A percentile compares a stretch with the other conserved stretches of the same genome.
phyloP scores from a whole-genome alignment of 2,888 invertebrate genomes.

The Molorchus minor region DNA sequence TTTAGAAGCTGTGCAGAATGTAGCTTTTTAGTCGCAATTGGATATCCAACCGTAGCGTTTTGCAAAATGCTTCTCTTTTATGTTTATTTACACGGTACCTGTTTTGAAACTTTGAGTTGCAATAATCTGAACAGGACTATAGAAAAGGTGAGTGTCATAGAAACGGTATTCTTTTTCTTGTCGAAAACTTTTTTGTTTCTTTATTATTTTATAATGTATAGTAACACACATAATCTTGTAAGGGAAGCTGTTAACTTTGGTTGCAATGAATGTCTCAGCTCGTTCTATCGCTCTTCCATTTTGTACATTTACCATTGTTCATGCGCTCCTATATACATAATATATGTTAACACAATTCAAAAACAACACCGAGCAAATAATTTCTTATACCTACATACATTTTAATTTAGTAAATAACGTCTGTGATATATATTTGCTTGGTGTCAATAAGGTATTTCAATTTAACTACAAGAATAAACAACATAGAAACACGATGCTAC shows the following conservation, averaged over 20 bases:
- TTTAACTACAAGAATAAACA: constrained; percentile 27
- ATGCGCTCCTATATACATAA: constrained; percentile 31
- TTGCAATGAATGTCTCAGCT: constrained; percentile 60
- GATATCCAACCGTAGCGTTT: too few species aligned
- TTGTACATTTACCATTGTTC: constrained; percentile 47
- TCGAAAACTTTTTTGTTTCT: too few species aligned
- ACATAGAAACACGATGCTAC: constrained; percentile 33
- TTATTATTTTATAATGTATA: too few species aligned
- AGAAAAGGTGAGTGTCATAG: too few species aligned
- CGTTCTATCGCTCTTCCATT: constrained; percentile 55
- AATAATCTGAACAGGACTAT: too few species aligned
- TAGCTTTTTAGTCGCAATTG: too few species aligned
- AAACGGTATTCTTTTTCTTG: too few species aligned
- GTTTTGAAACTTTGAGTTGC: too few species aligned
- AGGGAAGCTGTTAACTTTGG: constrained; percentile 65
- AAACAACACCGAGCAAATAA: constrained; percentile 34
- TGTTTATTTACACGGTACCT: too few species aligned
- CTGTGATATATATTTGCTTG: constrained; percentile 31
- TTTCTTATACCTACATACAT: background rate
- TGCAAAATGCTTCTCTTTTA: too few species aligned
- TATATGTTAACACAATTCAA: constrained; percentile 25
- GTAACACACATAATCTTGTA: constrained; percentile 64
- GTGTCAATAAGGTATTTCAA: constrained; percentile 16
- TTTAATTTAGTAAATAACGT: constrained; percentile 3
- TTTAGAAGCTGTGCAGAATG: background rate